phyloP scores from a whole-genome alignment of 30 jellyfish, hydroid and myxozoan genomes.

The Hydractinia echinata region DNA sequence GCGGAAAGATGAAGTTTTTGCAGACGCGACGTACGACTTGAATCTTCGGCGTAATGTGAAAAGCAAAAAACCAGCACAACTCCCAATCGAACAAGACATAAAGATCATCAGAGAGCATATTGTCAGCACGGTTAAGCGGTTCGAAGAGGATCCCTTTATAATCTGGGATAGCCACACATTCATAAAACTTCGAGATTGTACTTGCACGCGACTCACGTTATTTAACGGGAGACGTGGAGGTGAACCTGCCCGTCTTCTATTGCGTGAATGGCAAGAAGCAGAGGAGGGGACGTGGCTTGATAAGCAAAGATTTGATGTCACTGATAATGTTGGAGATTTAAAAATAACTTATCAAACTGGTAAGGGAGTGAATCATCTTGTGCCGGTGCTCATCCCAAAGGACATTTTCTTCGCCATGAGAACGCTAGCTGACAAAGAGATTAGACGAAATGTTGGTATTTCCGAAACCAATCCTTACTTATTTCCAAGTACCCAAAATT shows the following conservation, averaged over 20 bases:
- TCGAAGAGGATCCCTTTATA: conserved; percentile 3
- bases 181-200: conserved; percentile 1
- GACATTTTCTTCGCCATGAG: conserved; percentile 11
- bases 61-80: conserved; percentile 25
- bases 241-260: conserved; percentile 12
- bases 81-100: conserved; percentile 25
- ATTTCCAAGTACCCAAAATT: conserved; percentile 6
- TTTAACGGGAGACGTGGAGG: conserved; percentile 22
- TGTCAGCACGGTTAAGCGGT: background rate
- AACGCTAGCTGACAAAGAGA: background rate
- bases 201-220: background rate
- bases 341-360: conserved; percentile 14
- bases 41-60: conserved; percentile 9
- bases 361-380: conserved; percentile 11
- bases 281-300: conserved; percentile 37
- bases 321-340: conserved; percentile 6
- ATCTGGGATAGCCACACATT: conserved; percentile 4
- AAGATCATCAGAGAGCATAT: background rate
- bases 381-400: conserved; percentile 7
- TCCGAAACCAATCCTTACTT: background rate
- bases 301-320: background rate
- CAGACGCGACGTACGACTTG: conserved; percentile 18
- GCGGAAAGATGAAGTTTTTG: conserved; percentile 17
- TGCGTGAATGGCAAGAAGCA: conserved; percentile 39
- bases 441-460: conserved; percentile 6